Evolutionary conservation across 2,113 vertebrate species (phyloP).

Genomic region (Sapayoa aenigma): DNA sequence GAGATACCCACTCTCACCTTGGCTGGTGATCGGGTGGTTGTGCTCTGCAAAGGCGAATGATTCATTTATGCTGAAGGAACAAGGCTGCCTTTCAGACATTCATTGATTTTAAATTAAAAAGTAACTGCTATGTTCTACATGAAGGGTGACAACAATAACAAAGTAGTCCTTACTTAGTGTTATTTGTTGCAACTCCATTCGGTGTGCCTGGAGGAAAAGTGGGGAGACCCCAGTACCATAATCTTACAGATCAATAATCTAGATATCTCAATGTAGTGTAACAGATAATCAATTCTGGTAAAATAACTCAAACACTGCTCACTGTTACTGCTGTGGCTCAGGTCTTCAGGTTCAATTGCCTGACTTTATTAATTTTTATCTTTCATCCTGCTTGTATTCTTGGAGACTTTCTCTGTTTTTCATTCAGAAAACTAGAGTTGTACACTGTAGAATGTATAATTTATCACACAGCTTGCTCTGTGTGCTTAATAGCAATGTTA

Average conservation of each 20-base stretch:
- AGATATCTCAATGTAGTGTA: slow-evolving; percentile 71
- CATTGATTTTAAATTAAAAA: slow-evolving; percentile 83
- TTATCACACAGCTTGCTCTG: background rate
- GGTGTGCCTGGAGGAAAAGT: slow-evolving; percentile 15
- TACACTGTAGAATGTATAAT: background rate
- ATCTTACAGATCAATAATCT: slow-evolving; percentile 75
- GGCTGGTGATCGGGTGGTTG: slow-evolving; percentile 34
- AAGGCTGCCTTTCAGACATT: slow-evolving; percentile 66
- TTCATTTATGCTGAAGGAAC: slow-evolving; percentile 72
- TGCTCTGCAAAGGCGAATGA: slow-evolving; percentile 69
- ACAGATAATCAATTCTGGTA: slow-evolving; percentile 70
- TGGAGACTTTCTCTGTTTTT: background rate
- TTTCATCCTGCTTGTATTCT: slow-evolving; percentile 51
- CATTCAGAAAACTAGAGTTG: background rate
- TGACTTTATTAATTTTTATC: slow-evolving; percentile 72
- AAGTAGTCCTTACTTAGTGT: slow-evolving; percentile 71
- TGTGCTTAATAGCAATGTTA: background rate
- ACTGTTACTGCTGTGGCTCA: slow-evolving; percentile 50
- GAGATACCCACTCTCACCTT: slow-evolving; percentile 54
- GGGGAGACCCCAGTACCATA: slow-evolving; percentile 48
- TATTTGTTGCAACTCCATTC: slow-evolving; percentile 60
- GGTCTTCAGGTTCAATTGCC: slow-evolving; percentile 56
- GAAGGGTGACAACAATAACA: slow-evolving; percentile 76
- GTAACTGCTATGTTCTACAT: slow-evolving; percentile 75
- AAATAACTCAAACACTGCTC: slow-evolving; percentile 65